Conservation (phyloP, 2,888 invertebrate genomes). For the Agelastica alni region DNA sequence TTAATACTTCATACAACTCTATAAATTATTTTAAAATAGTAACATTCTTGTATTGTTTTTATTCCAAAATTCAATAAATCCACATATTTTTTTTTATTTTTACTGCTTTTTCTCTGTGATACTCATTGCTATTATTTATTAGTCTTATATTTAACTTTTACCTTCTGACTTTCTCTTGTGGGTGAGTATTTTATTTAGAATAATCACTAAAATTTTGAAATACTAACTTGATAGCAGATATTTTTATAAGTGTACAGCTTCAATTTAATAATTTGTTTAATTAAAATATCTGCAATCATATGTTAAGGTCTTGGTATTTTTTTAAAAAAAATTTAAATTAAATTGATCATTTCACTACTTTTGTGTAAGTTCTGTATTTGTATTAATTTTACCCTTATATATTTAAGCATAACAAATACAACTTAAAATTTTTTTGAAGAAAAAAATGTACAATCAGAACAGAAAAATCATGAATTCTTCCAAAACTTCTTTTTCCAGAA, state of each 20-base stretch:
- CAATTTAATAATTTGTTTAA: not conserved
- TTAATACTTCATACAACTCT: too few relatives aligned
- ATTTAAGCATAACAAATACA: too few relatives aligned
- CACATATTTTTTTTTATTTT: too few relatives aligned
- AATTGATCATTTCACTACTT: not conserved
- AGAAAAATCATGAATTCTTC: too few relatives aligned
- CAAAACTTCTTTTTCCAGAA: too few relatives aligned
- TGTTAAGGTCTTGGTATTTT: not conserved
- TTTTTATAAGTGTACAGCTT: not conserved
- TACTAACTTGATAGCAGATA: not conserved
- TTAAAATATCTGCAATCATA: not conserved
- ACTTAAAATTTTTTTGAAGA: too few relatives aligned
- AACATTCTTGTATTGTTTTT: too few relatives aligned
- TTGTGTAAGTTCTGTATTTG: not conserved
- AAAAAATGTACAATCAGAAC: too few relatives aligned
- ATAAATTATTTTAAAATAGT: too few relatives aligned
- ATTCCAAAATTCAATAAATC: too few relatives aligned
- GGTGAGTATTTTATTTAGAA: slow-evolving; percentile 29
- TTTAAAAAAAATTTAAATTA: not conserved
- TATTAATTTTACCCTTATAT: not conserved
- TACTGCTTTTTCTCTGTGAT: slow-evolving; percentile 38
- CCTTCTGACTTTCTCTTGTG: slow-evolving; percentile 28
- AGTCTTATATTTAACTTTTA: slow-evolving; percentile 18
- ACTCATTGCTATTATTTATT: slow-evolving; percentile 37
- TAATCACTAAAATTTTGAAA: slow-evolving; percentile 8